A percentile compares a stretch with the other conserved stretches of the same genome.
Evolutionary conservation across 2,888 invertebrate genomes (phyloP).

Genomic region (Mesorhabditis belari): DNA sequence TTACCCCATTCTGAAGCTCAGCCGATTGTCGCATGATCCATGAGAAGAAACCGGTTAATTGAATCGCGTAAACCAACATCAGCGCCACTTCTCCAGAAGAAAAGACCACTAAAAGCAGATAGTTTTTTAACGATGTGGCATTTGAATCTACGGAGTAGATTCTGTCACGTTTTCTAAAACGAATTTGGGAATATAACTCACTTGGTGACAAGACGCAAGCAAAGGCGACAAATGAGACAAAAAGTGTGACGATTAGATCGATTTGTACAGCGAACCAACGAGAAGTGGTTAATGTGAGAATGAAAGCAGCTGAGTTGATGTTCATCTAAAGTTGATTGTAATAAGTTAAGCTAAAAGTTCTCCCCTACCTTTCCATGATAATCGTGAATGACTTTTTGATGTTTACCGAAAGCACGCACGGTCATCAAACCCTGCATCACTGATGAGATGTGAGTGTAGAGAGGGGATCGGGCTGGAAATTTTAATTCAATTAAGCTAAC

Average conservation of each 20-base stretch:
- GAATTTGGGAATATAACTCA: too few species aligned
- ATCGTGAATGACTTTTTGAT: slow-evolving; percentile 66
- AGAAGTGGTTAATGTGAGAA: slow-evolving; percentile 77
- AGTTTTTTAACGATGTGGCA: background rate
- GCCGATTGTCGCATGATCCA: slow-evolving; percentile 88
- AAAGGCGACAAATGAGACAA: slow-evolving; percentile 76
- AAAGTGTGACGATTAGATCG: slow-evolving; percentile 78
- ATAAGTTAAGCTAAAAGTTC: background rate
- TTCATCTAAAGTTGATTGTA: slow-evolving; percentile 58
- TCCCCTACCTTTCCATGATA: slow-evolving; percentile 49
- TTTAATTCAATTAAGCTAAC: background rate
- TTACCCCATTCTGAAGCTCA: slow-evolving; percentile 62
- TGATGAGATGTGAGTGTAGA: slow-evolving; percentile 86
- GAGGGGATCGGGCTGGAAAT: slow-evolving; percentile 75
- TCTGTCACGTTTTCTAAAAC: background rate
- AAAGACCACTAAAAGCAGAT: slow-evolving; percentile 9
- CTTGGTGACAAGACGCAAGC: slow-evolving; percentile 65
- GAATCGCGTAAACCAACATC: slow-evolving; percentile 42
- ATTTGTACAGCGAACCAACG: slow-evolving; percentile 89
- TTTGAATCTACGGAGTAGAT: background rate
- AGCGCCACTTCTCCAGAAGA: slow-evolving; percentile 41
- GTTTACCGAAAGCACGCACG: slow-evolving; percentile 79
- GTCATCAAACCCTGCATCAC: slow-evolving; percentile 82
- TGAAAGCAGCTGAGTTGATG: slow-evolving; percentile 83
- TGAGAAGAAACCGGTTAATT: slow-evolving; percentile 72